Evolutionary conservation across 2,113 vertebrate species (phyloP).

Genomic region (Pteropus alecto): DNA sequence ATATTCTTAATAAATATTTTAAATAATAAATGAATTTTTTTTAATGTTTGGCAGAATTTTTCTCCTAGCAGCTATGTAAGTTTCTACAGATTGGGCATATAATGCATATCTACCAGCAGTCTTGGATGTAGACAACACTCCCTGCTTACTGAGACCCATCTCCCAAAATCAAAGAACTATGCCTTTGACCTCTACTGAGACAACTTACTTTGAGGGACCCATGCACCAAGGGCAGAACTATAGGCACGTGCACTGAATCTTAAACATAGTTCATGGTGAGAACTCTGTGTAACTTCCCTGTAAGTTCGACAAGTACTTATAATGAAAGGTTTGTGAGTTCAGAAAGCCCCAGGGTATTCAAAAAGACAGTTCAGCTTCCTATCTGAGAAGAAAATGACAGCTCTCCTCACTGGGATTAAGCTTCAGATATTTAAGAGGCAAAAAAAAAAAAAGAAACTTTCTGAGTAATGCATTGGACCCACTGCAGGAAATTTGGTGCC

Average conservation of each 20-base stretch:
- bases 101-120: background rate
- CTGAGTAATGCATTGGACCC: slow-evolving; percentile 33
- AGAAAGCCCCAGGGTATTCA: slow-evolving; percentile 69
- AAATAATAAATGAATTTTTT: background rate
- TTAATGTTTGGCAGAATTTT: background rate
- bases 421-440: slow-evolving; percentile 66
- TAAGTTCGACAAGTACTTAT: slow-evolving; percentile 72
- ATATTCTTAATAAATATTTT: slow-evolving; percentile 10
- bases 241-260: slow-evolving; percentile 31
- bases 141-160: background rate
- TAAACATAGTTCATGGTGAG: slow-evolving; percentile 17
- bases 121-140: background rate
- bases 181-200: slow-evolving; percentile 31
- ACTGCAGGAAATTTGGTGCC: slow-evolving; percentile 31
- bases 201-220: slow-evolving; percentile 47
- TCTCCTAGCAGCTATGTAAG: background rate
- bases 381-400: slow-evolving; percentile 76
- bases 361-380: slow-evolving; percentile 74
- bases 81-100: background rate
- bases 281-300: slow-evolving; percentile 59
- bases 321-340: slow-evolving; percentile 79
- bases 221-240: slow-evolving; percentile 27
- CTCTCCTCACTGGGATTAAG: slow-evolving; percentile 70
- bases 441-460: slow-evolving; percentile 49
- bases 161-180: slow-evolving; percentile 56